Evolutionary conservation across 2,888 invertebrate genomes (phyloP), one percentile per base, ranked within the genome.

Genomic region (Melanostoma scalare): DNA sequence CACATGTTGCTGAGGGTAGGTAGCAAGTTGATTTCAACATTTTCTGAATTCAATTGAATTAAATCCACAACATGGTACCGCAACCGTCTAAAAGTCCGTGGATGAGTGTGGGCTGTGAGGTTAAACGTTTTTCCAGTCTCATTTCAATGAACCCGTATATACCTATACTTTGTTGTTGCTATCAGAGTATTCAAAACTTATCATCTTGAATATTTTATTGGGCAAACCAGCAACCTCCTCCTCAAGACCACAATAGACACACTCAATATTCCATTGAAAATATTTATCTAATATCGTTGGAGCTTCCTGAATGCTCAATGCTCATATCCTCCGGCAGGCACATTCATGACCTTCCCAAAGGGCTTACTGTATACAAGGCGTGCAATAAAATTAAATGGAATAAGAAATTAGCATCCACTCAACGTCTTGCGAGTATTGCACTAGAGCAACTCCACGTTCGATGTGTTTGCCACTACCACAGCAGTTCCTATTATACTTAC

Each of bases 321-420:
- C 40, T 60, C n/a, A 50, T 55, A 69, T 56, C 69, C 69, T 48
- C 6, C 31, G 6, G 36, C 56, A 52, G 6, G 36, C 56, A 52
- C 38, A 63, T 69, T 72, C 71, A 72, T 42, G 55, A 46, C 50
- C 46, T 56, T 56, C 40, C 20, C 36, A 9, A 20, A 63, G 50
- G 50, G 31, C 48, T 48, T 30, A 36, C 44, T 35, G 31, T 40
- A 55, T 53, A 42, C 40, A 42, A 33, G 10, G 42, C 52, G 31
- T n/a, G 72, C 68, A 74, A 74, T 80, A 75, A 80, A 80, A 80
- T 80, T 75, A 71, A 81, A 76, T 71, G 65, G 76, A 81, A 81
- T 81, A 56, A 35, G 67, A 68, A 77, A 77, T 77, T 61, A 75
- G 77, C 72, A 77, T 73, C 72, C 67, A 67, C 72, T 77, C 72